Evolutionary conservation across 2,888 invertebrate genomes (phyloP).

Genomic region (Epinotia demarniana): DNA sequence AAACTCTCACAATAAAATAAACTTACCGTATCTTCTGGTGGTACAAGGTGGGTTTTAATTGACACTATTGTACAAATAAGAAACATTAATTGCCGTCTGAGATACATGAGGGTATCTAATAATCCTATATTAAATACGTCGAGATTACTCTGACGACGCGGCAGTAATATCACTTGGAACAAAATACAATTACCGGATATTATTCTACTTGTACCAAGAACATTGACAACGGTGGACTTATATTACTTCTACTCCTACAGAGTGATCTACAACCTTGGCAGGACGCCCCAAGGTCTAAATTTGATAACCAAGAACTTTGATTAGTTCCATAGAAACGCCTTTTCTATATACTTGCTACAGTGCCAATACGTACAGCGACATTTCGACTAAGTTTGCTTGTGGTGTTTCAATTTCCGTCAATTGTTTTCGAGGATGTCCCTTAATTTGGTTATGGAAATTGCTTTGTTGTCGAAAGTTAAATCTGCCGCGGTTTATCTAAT

Average conservation of each 20-base stretch:
- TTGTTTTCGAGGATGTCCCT: conserved; percentile 25
- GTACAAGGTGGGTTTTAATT: conserved; percentile 61
- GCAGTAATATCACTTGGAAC: conserved; percentile 30
- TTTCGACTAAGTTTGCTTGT: conserved; percentile 20
- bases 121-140: conserved; percentile 30
- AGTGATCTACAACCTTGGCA: background rate
- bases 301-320: background rate
- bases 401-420: conserved; percentile 25
- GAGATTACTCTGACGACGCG: conserved; percentile 14
- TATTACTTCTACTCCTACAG: background rate
- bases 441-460: conserved; percentile 34
- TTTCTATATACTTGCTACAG: conserved; percentile 11
- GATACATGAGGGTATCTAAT: conserved; percentile 35
- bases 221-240: conserved; percentile 22
- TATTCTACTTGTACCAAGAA: conserved; percentile 23
- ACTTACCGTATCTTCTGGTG: conserved; percentile 69
- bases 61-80: conserved; percentile 48
- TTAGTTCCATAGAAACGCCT: conserved; percentile 5
- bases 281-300: conserved; percentile 8
- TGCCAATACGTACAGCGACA: conserved; percentile 5
- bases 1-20: background rate
- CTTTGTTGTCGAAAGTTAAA: conserved; percentile 22
- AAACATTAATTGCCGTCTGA: conserved; percentile 30
- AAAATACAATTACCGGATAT: conserved; percentile 43
- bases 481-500: conserved; percentile 6